These are phyloP conservation scores for Macquaria ambigua DNA, from an alignment of 2,113 vertebrate species.

Conservation along the genomic window DNA sequence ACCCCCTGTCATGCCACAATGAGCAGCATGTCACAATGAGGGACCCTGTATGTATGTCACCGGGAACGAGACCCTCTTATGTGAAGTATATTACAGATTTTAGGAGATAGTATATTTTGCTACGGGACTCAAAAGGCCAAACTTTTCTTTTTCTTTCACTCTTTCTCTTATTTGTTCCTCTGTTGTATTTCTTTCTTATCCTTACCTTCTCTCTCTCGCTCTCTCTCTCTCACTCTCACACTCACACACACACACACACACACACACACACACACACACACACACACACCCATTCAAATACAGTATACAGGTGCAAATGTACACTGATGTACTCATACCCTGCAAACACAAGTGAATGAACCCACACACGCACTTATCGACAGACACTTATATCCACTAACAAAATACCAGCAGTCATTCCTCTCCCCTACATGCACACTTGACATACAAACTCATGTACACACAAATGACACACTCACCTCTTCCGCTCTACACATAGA, in stretches of 20 bases:
- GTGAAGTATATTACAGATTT: conserved; percentile 46
- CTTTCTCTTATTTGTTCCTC: not conserved
- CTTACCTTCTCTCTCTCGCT: too few relatives aligned
- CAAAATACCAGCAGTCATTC: not conserved
- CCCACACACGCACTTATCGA: not conserved
- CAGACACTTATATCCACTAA: not conserved
- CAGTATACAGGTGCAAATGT: not conserved
- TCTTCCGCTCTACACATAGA: not conserved
- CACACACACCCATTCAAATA: not conserved
- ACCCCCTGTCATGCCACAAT: conserved; percentile 53
- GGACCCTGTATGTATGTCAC: conserved; percentile 72
- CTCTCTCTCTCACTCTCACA: too few relatives aligned
- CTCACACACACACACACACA: not conserved
- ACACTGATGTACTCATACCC: not conserved
- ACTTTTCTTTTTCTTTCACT: conserved; percentile 5
- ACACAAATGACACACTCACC: not conserved
- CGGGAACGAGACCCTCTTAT: conserved; percentile 32
- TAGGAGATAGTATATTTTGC: conserved; percentile 26
- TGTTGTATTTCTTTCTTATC: not conserved
- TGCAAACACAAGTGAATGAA: not conserved
- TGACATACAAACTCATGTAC: not conserved
- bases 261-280: not conserved
- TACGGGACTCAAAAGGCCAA: conserved; percentile 26
- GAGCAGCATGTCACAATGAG: conserved; percentile 64
- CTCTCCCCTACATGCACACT: not conserved